phyloP scores from a whole-genome alignment of 2,797 vertebrate genomes.

The Rhabdophis nuchalis region DNA sequence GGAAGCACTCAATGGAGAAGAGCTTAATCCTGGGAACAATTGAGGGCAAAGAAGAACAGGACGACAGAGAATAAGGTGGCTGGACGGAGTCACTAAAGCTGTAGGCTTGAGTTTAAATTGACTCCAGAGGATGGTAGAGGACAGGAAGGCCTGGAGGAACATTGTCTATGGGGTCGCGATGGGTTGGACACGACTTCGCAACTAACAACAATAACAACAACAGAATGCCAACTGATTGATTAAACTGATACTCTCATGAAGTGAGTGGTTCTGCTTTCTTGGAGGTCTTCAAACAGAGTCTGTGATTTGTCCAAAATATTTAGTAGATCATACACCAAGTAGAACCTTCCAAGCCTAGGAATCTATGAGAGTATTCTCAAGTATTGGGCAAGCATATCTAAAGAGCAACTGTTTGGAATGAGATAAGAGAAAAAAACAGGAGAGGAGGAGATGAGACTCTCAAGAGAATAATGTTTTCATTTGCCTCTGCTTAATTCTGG shows the following conservation, averaged over 20 bases:
- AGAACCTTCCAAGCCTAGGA: neutral
- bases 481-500: constrained; percentile 29
- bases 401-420: constrained; percentile 21
- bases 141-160: too few relatives aligned
- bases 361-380: constrained; percentile 1
- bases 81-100: too few relatives aligned
- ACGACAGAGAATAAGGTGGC: too few relatives aligned
- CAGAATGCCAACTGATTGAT: neutral
- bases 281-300: neutral
- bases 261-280: neutral
- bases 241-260: neutral
- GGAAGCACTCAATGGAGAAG: too few relatives aligned
- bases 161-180: too few relatives aligned
- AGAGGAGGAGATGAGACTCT: neutral
- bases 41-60: too few relatives aligned
- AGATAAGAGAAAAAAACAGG: neutral
- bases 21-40: too few relatives aligned
- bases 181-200: too few relatives aligned
- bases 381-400: neutral
- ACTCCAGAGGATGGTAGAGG: too few relatives aligned
- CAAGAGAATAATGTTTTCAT: constrained; percentile 37
- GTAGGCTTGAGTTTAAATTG: too few relatives aligned
- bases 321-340: neutral
- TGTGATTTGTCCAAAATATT: neutral
- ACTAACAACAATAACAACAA: too few relatives aligned